These are phyloP conservation scores for Philypnodon macrostomus DNA, from an alignment of 2,797 vertebrate species.

Conservation along the genomic window DNA sequence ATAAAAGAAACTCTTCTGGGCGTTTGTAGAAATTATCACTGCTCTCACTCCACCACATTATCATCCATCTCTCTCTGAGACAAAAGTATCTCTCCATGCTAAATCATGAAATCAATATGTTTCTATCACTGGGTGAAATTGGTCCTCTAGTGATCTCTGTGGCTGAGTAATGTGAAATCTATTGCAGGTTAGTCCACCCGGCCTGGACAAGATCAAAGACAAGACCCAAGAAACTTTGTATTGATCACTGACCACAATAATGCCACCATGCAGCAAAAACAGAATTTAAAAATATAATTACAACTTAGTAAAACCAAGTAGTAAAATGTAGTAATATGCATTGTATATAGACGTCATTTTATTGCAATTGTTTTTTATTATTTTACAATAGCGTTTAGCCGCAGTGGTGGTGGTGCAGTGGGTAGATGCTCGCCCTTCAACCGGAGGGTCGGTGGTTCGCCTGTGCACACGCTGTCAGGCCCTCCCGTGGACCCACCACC, in stretches of 20 bases:
- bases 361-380: too few relatives aligned
- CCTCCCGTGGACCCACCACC: too few relatives aligned
- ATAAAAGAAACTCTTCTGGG: too few relatives aligned
- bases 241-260: slow-evolving; percentile 45
- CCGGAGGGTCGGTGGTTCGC: too few relatives aligned
- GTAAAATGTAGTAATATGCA: too few relatives aligned
- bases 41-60: slow-evolving; percentile 64
- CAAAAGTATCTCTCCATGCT: slow-evolving; percentile 66
- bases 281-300: too few relatives aligned
- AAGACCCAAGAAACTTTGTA: slow-evolving; percentile 59
- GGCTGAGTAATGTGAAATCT: slow-evolving; percentile 72
- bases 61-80: slow-evolving; percentile 68
- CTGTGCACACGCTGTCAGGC: too few relatives aligned
- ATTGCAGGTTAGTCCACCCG: slow-evolving; percentile 58
- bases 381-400: too few relatives aligned
- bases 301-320: too few relatives aligned
- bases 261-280: slow-evolving; percentile 16
- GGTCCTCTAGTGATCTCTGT: slow-evolving; percentile 52
- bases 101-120: slow-evolving; percentile 66
- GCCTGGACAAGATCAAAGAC: slow-evolving; percentile 62
- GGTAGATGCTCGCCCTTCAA: too few relatives aligned
- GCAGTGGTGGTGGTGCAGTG: too few relatives aligned
- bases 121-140: slow-evolving; percentile 61
- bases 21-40: slow-evolving; percentile 61
- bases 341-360: too few relatives aligned